A percentile compares a stretch with the other conserved stretches of the same genome.
phyloP scores from a whole-genome alignment of 1,140 invertebrate genomes.

The Cardiocondyla obscurior region DNA sequence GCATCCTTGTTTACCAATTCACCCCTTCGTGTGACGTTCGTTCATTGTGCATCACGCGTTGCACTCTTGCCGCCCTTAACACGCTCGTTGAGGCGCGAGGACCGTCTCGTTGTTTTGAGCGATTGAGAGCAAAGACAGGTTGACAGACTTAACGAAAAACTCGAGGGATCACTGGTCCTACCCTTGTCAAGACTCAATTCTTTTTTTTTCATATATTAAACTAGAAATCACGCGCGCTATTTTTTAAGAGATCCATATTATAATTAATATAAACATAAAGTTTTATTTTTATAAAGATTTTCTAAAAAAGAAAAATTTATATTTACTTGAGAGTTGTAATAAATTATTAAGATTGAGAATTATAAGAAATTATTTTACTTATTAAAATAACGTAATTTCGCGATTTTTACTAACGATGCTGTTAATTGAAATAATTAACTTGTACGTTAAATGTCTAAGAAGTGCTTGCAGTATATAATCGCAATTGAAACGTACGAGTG shows the following conservation, averaged over 20 bases:
- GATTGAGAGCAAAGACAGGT: slow-evolving; percentile 70
- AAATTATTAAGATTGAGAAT: too few relatives aligned
- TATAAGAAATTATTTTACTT: not conserved
- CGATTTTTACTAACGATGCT: not conserved
- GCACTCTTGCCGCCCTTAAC: slow-evolving; percentile 66
- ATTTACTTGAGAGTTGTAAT: too few relatives aligned
- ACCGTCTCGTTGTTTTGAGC: slow-evolving; percentile 60
- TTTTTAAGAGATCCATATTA: too few relatives aligned
- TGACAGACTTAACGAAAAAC: slow-evolving; percentile 60
- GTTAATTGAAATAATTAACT: not conserved
- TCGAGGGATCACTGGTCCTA: slow-evolving; percentile 37
- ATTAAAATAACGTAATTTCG: too few relatives aligned
- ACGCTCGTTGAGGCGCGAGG: slow-evolving; percentile 57
- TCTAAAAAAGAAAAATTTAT: too few relatives aligned
- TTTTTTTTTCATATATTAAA: not conserved
- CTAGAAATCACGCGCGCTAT: too few relatives aligned
- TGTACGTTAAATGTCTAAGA: not conserved
- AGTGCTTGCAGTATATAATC: not conserved
- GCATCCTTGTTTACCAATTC: slow-evolving; percentile 56
- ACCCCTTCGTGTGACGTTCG: slow-evolving; percentile 46
- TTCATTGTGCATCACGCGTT: slow-evolving; percentile 64
- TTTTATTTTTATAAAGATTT: too few relatives aligned
- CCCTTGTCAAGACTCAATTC: slow-evolving; percentile 7
- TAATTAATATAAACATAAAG: too few relatives aligned
- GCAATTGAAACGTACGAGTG: not conserved